Evolutionary conservation across 2,888 invertebrate genomes (phyloP), one percentile per base, ranked within the genome.

Genomic region (Drosophila neutralis): DNA sequence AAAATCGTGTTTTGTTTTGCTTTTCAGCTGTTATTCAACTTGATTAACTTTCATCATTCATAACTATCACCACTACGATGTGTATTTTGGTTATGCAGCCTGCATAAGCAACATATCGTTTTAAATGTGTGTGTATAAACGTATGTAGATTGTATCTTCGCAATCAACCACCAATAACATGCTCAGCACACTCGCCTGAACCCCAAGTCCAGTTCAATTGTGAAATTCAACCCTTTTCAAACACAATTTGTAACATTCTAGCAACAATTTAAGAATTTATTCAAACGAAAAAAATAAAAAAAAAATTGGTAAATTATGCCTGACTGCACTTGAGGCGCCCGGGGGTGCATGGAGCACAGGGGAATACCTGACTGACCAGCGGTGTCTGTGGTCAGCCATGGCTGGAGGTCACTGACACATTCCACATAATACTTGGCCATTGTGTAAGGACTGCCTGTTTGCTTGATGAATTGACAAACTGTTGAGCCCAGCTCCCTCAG

Each of bases 381-480:
- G 73, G 52, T 78, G 69, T 61, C 72, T 63, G 71, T 79, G 79
- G 81, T 82, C 82, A 79, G 73, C 66, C 57, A 48, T 35, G 15
- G 2, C 61, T 11, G 64, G 57, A 51, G 74, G 78, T 78, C 77
- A 78, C 10, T 67, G 77, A 78, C 78, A 67, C 52, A 29, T 42
- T 40, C 40, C 57, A 40, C 38, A 35, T 54, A 51, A 21, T 0
- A 42, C 42, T 11, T 21, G 3, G 5, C 38, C 60, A 52, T 56
- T 52, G n/a, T 40, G 36, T 8, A 21, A 21, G 52, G 35, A 21
- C 24, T 42, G 66, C 72, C 67, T 51, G 60, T 49, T 48, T 18
- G 66, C 70, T 51, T 82, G 79, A 81, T 82, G 73, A 61, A 81
- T 74, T 69, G 72, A 82, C 79, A 78, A 80, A 82, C 82, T 81